Percentiles rank a stretch among this genome's conserved stretches.
Conservation (phyloP, 2,888 invertebrate species). For the Empis stercorea region DNA sequence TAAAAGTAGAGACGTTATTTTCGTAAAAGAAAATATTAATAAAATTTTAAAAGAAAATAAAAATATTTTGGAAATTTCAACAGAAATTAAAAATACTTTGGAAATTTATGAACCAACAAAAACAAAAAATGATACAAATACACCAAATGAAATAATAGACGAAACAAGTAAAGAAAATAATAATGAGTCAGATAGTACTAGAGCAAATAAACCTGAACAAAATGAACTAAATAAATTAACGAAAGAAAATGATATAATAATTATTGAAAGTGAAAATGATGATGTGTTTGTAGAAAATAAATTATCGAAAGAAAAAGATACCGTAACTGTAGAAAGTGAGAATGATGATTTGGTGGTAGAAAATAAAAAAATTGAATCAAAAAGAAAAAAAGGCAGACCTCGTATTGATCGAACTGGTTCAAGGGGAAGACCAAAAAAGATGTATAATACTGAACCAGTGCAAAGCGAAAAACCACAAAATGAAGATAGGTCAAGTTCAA, state of each 20-base stretch:
- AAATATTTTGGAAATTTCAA: background rate
- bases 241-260: background rate
- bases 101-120: background rate
- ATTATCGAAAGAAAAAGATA: no score
- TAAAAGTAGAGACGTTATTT: background rate
- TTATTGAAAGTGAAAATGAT: no score
- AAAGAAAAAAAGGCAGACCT: background rate
- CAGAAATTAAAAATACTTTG: background rate
- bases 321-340: background rate
- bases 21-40: background rate
- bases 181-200: no score
- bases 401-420: background rate
- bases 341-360: background rate
- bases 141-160: no score
- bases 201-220: background rate
- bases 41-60: background rate
- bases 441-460: background rate
- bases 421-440: background rate
- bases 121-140: no score
- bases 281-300: no score
- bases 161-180: no score
- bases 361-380: background rate
- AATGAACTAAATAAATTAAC: background rate
- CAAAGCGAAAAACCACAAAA: no score
- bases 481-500: background rate